Evolutionary conservation across 1,140 invertebrate genomes (phyloP).

Genomic region (Limonius californicus): DNA sequence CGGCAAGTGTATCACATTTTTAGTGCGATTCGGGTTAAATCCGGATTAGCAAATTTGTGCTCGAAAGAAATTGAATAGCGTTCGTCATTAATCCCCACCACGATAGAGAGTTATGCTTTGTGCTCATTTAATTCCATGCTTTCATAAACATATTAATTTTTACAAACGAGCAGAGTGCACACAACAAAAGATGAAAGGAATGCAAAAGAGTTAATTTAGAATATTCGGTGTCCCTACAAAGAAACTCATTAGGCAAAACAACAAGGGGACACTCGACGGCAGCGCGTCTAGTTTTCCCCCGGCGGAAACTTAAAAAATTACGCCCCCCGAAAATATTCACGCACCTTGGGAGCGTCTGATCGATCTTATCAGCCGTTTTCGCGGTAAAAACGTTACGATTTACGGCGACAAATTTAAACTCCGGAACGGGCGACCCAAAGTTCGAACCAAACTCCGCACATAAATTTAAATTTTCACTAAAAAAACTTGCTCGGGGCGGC

Average conservation of each 20-base stretch:
- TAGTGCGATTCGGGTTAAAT: too few species aligned
- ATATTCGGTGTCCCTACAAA: background rate
- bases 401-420: background rate
- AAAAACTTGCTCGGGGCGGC: background rate
- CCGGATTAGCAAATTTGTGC: too few species aligned
- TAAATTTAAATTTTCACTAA: slow-evolving; percentile 11
- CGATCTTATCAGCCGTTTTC: background rate
- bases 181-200: background rate
- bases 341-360: background rate
- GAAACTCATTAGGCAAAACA: background rate
- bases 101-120: too few species aligned
- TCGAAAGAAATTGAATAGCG: too few species aligned
- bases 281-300: background rate
- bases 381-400: background rate
- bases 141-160: background rate
- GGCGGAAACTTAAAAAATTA: too few species aligned
- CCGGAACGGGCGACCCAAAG: background rate
- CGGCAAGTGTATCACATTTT: too few species aligned
- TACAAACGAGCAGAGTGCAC: background rate
- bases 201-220: background rate
- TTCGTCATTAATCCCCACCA: too few species aligned
- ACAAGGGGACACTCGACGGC: background rate
- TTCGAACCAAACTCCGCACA: background rate
- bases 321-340: too few species aligned
- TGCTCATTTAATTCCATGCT: too few species aligned